A percentile compares a stretch with the other conserved stretches of the same genome.
phyloP scores from a whole-genome alignment of 92 coral and sea anemone species.

The Epizoanthus scotinus region DNA sequence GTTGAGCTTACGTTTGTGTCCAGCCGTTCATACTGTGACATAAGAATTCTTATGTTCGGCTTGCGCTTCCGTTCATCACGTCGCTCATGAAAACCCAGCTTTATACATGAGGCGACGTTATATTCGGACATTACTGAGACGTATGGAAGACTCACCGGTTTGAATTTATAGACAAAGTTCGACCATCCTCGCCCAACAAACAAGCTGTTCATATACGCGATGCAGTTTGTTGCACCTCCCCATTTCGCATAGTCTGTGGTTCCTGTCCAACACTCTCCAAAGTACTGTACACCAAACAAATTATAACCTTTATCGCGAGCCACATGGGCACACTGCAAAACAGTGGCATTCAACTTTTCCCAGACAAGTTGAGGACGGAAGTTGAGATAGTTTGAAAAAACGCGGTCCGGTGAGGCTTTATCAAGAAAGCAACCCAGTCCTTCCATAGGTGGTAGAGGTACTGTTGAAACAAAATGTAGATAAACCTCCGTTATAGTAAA shows the following conservation, averaged over 20 bases:
- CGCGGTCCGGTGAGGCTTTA: constrained; percentile 11
- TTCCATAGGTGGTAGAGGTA: constrained; percentile 46
- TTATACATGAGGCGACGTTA: too few relatives aligned
- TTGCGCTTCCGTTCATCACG: too few relatives aligned
- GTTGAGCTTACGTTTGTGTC: too few relatives aligned
- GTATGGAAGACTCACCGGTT: not conserved
- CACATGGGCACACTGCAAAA: constrained; percentile 65
- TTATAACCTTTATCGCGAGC: constrained; percentile 63
- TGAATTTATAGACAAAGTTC: constrained; percentile 26
- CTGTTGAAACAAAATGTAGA: constrained; percentile 10
- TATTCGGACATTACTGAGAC: too few relatives aligned
- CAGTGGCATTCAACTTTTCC: constrained; percentile 52
- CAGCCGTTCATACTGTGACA: too few relatives aligned
- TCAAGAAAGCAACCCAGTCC: constrained; percentile 78
- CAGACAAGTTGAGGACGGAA: constrained; percentile 68
- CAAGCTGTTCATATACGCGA: not conserved
- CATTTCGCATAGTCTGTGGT: constrained; percentile 24
- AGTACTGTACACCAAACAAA: constrained; percentile 71
- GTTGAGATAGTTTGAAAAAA: constrained; percentile 47
- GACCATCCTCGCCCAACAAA: constrained; percentile 3
- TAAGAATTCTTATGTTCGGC: too few relatives aligned
- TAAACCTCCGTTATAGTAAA: too few relatives aligned
- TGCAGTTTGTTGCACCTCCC: constrained; percentile 9
- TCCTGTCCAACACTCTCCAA: constrained; percentile 82
- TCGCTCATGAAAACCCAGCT: too few relatives aligned